phyloP scores from a whole-genome alignment of 2,113 vertebrate species.

The Cebidichthys violaceus region DNA sequence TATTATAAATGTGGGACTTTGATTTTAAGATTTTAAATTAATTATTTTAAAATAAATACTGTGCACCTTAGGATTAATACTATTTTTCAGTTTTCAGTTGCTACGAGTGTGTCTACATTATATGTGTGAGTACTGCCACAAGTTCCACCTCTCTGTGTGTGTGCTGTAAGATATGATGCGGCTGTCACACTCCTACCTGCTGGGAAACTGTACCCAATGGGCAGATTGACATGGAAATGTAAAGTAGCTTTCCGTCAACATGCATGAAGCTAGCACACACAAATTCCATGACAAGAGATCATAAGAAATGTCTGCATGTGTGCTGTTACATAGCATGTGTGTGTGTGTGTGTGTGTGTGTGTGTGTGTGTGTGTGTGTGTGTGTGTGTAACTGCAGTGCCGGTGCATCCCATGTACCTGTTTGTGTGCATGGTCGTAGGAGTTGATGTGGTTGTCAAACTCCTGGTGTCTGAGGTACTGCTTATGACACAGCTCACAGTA shows the following conservation, averaged over 20 bases:
- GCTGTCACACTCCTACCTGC: constrained; percentile 54
- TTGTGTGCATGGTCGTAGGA: constrained; percentile 99
- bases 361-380: constrained; percentile 2
- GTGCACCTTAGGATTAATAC: not conserved
- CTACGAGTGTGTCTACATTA: not conserved
- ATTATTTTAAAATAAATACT: not conserved
- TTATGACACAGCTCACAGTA: constrained; percentile 99
- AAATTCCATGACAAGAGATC: constrained; percentile 37
- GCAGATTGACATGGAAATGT: constrained; percentile 39
- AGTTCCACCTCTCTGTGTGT: constrained; percentile 31
- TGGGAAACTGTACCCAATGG: constrained; percentile 48
- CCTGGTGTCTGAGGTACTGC: constrained; percentile 99
- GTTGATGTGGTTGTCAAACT: constrained; percentile 99
- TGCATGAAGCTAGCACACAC: constrained; percentile 24
- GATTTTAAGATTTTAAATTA: not conserved
- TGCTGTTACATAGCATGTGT: constrained; percentile 1
- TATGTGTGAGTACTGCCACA: not conserved
- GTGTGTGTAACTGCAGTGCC: not conserved
- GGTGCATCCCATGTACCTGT: constrained; percentile 87
- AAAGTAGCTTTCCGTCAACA: constrained; percentile 53
- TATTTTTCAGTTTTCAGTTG: not conserved
- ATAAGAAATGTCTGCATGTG: constrained; percentile 15
- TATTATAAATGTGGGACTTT: constrained; percentile 6
- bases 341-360: not conserved
- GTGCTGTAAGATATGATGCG: constrained; percentile 38